phyloP scores from a whole-genome alignment of 2,113 vertebrate genomes.

The Coregonus clupeaformis region DNA sequence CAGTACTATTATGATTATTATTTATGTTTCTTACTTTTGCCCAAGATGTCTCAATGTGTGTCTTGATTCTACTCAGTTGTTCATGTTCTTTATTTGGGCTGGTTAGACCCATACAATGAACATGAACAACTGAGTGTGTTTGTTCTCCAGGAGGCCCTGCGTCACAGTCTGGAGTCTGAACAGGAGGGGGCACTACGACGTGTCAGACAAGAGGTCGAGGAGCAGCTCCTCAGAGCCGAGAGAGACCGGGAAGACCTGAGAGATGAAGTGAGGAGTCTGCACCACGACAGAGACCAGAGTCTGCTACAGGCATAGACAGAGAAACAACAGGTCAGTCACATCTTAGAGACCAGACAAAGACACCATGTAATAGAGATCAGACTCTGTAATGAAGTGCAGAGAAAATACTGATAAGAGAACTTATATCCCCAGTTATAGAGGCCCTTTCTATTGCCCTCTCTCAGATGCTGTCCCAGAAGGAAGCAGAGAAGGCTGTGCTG shows the following conservation, averaged over 20 bases:
- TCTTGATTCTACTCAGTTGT: not conserved
- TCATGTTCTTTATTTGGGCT: no score
- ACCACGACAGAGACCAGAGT: constrained; percentile 80
- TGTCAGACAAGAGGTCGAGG: constrained; percentile 77
- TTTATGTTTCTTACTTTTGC: not conserved
- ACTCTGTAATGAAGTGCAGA: no score
- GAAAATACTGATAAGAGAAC: no score
- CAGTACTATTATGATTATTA: no score
- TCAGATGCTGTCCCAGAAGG: constrained; percentile 85
- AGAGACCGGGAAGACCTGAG: constrained; percentile 80
- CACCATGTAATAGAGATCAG: no score
- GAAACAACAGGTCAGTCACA: constrained; percentile 84
- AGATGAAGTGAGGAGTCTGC: constrained; percentile 69
- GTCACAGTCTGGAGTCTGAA: constrained; percentile 77
- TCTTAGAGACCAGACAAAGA: not conserved
- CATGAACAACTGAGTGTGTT: not conserved
- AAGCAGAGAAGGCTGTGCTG: constrained; percentile 81
- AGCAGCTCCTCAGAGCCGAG: constrained; percentile 72
- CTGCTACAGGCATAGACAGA: constrained; percentile 84
- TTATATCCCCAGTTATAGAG: not conserved
- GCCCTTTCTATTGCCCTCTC: not conserved
- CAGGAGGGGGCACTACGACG: constrained; percentile 67
- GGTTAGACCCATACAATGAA: no score
- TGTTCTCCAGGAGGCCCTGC: constrained; percentile 73
- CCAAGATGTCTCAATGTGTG: not conserved